phyloP scores from a whole-genome alignment of 2,888 invertebrate genomes.

The Epistrophe grossulariae region DNA sequence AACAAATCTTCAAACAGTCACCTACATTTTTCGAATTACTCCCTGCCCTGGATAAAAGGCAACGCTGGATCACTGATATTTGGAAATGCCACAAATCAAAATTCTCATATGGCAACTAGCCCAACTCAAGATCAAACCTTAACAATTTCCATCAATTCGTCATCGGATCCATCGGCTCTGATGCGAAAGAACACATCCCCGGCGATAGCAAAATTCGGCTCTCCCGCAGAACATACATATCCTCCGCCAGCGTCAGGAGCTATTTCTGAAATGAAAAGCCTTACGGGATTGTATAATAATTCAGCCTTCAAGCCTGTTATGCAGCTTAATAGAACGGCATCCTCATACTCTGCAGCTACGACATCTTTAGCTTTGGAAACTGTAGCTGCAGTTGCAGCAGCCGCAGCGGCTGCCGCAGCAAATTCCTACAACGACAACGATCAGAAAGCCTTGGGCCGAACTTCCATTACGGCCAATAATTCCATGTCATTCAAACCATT shows the following conservation, averaged over 20 bases:
- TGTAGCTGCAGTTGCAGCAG: constrained; percentile 64
- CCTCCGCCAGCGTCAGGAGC: constrained; percentile 5
- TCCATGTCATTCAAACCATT: constrained; percentile 27
- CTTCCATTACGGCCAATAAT: constrained; percentile 25
- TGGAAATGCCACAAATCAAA: constrained; percentile 36
- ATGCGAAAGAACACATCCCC: constrained; percentile 50
- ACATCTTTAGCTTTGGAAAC: constrained; percentile 60
- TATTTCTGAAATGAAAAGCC: constrained; percentile 40
- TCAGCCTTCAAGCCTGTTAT: constrained; percentile 78
- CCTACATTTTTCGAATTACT: constrained; percentile 88
- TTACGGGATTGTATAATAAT: constrained; percentile 76
- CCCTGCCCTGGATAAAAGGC: constrained; percentile 88
- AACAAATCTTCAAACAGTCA: constrained; percentile 78
- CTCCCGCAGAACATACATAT: constrained; percentile 45
- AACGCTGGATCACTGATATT: constrained; percentile 65
- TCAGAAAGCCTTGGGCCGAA: constrained; percentile 43
- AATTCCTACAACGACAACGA: constrained; percentile 78
- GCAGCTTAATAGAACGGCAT: constrained; percentile 60
- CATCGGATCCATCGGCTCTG: background rate
- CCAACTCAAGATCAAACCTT: constrained; percentile 55
- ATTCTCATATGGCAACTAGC: constrained; percentile 16
- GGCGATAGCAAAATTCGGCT: constrained; percentile 50
- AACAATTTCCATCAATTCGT: constrained; percentile 31
- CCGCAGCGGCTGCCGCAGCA: constrained; percentile 77
- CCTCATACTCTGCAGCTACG: constrained; percentile 49